Conservation (phyloP, 2,113 vertebrate species). For the Melanotaenia duboulayi region DNA sequence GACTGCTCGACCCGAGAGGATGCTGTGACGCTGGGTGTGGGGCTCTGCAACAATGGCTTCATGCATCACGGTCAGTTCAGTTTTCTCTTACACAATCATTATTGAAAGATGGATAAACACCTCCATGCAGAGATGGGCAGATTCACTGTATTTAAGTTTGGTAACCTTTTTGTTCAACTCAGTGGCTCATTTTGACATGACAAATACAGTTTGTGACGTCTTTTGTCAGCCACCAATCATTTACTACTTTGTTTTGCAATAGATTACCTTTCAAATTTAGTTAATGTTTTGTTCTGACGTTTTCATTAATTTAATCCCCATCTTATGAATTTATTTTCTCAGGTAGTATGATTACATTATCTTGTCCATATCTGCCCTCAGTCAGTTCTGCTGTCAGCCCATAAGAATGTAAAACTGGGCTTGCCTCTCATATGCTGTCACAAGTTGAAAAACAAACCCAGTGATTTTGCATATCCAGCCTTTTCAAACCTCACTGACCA, state of each 20-base stretch:
- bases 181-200: not conserved
- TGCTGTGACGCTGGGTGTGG: slow-evolving; percentile 93
- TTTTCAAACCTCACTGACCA: slow-evolving; percentile 47
- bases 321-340: not conserved
- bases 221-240: not conserved
- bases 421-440: slow-evolving; percentile 17
- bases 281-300: slow-evolving; percentile 2
- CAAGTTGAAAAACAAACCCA: slow-evolving; percentile 14
- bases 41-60: slow-evolving; percentile 97
- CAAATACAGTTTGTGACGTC: too few species aligned
- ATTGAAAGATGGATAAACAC: not conserved
- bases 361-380: not conserved
- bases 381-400: slow-evolving; percentile 3
- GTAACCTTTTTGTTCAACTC: not conserved
- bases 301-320: not conserved
- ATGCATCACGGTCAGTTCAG: slow-evolving; percentile 95
- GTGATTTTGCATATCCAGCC: slow-evolving; percentile 23
- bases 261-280: not conserved
- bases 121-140: not conserved
- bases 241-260: not conserved
- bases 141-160: not conserved
- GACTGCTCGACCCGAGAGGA: slow-evolving; percentile 96
- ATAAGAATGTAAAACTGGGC: slow-evolving; percentile 9
- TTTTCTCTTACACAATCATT: not conserved
- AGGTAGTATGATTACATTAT: not conserved